Percentiles rank a stretch among this genome's conserved stretches.
phyloP scores from a whole-genome alignment of 2,113 vertebrate species.

The Ciconia boyciana region DNA sequence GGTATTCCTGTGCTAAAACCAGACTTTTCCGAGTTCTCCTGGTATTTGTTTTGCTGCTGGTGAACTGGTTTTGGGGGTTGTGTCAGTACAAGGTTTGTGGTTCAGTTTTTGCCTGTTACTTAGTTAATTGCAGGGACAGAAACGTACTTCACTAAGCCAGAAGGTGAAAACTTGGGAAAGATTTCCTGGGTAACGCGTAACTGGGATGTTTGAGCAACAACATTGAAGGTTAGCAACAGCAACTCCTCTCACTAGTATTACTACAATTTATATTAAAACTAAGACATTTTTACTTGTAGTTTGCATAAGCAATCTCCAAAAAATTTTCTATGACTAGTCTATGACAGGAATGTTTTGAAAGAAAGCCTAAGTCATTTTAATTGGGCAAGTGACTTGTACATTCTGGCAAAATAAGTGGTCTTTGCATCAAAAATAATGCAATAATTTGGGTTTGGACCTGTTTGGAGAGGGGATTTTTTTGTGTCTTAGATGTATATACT shows the following conservation, averaged over 20 bases:
- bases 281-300: neutral
- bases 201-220: accelerated
- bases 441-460: neutral
- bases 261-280: neutral
- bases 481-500: neutral
- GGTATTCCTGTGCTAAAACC: neutral
- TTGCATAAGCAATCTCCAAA: neutral
- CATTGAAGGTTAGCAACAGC: neutral
- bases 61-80: accelerated
- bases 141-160: neutral
- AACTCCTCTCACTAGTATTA: neutral
- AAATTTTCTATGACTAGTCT: neutral
- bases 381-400: neutral
- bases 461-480: neutral
- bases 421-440: neutral
- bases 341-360: neutral
- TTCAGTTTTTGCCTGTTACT: neutral
- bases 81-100: neutral
- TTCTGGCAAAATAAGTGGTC: neutral
- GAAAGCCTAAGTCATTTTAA: neutral
- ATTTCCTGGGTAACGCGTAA: neutral
- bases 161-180: neutral
- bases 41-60: neutral
- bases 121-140: neutral
- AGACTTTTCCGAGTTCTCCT: neutral